Percentiles rank a stretch among this genome's conserved stretches.
These are phyloP conservation scores for Montifringilla adamsi DNA, from an alignment of 2,113 vertebrate species.

Conservation along the genomic window DNA sequence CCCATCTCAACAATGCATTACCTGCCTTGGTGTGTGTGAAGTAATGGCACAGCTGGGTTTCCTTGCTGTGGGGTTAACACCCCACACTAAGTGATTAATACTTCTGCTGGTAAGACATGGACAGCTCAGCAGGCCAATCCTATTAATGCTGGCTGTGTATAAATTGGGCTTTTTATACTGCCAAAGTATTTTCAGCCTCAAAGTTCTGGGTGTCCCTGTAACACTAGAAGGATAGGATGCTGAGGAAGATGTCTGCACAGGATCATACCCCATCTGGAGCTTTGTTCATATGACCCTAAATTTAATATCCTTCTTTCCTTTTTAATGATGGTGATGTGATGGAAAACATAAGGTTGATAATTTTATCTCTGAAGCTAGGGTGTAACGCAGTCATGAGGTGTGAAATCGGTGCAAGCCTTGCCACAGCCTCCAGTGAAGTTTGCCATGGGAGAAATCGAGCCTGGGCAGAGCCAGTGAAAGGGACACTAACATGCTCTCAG, in stretches of 20 bases:
- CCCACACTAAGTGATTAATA: neutral
- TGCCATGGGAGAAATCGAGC: neutral
- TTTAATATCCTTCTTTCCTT: neutral
- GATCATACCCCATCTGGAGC: neutral
- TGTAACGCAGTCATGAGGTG: neutral
- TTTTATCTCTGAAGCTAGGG: neutral
- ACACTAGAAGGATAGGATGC: neutral
- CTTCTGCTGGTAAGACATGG: neutral
- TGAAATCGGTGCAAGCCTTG: neutral
- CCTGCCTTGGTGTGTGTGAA: neutral
- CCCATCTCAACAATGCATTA: neutral
- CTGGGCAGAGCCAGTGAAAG: neutral
- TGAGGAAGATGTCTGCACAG: neutral
- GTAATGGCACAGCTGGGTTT: neutral
- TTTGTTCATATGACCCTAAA: neutral
- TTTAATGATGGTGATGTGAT: neutral
- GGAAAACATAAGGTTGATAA: neutral
- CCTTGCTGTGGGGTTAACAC: neutral
- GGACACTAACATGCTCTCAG: accelerated
- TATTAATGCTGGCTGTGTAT: neutral
- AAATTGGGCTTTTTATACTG: neutral
- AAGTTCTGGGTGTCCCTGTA: neutral
- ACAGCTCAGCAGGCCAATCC: neutral
- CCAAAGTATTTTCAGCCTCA: neutral
- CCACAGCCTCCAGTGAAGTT: neutral